Base-by-base conservation (phyloP, 2,113 vertebrate species). In the Formicarius rufipectus region DNA sequence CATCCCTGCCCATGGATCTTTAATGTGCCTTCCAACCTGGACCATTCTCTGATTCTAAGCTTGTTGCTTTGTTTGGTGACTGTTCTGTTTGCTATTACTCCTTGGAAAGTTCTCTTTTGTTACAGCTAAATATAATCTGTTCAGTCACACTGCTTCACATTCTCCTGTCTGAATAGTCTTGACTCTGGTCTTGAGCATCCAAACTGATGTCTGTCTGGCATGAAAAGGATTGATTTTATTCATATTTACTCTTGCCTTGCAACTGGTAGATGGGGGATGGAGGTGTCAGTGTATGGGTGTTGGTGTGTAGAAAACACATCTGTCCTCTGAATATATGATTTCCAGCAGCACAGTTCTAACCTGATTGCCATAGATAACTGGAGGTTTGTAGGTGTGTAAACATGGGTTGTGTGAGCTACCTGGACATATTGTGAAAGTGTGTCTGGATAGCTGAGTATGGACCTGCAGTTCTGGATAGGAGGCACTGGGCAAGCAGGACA, bases 361-460 rank as follows among this genome's bases (percentile, higher is more conserved):
- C 20, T 33, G 30, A 13, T 11, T 52, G 16, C 16, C 3, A 4
- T 3, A 22, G 20, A 7, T 42, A 39, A 16, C 10, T 27, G 15
- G 27, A 39, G 27, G 15, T 49, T 63, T 79, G 7, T 10, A 12
- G 9, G 16, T 50, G 0, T 60, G 25, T 39, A 30, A 58, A 50
- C 0, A 0, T 0, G 2, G 40, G 10, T 17, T 62, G 15, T 78
- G 23, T 78, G 50, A 47, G 30, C 30, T 14, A 14, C 0, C 0
- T 17, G 13, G 39, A 40, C 4, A 4, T 37, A 3, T 0, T 42
- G 9, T 33, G n/a, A 6, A 71, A 49, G 23, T 25, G 7, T 33
- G 25, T n/a, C 0, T 0, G 40, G 13, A 30, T 1, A 31, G 13
- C 24, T 68, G 42, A 28, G 7, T 20, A 28, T 2, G 6, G 35